Conservation (phyloP, 2,113 vertebrate species). For the Porphyrio hochstetteri region DNA sequence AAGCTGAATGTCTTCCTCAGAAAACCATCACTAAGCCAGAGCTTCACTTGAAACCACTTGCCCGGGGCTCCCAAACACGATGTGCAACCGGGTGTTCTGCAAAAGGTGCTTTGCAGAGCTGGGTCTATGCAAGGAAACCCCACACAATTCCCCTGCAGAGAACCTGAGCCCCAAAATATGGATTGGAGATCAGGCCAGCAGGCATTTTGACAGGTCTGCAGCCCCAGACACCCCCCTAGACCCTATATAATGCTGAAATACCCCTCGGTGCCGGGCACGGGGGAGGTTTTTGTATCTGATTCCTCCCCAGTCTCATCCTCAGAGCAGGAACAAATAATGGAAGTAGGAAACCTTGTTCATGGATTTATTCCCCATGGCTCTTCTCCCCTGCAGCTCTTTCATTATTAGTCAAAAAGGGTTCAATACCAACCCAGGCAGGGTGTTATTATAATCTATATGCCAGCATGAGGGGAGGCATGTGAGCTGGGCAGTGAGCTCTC, state of each 20-base stretch:
- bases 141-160: background rate
- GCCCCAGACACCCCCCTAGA: too few relatives aligned
- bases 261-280: rapidly evolving
- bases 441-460: conserved; percentile 57
- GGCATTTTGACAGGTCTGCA: background rate
- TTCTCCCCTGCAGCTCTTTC: conserved; percentile 19
- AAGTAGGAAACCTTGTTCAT: background rate
- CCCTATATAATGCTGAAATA: background rate
- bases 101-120: background rate
- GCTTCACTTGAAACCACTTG: rapidly evolving
- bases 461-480: conserved; percentile 52
- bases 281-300: background rate
- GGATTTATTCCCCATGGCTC: background rate
- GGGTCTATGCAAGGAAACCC: rapidly evolving
- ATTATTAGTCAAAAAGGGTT: background rate
- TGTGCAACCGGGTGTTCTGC: rapidly evolving
- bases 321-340: background rate
- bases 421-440: background rate
- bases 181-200: background rate
- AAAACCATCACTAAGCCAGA: rapidly evolving
- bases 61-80: rapidly evolving
- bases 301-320: background rate
- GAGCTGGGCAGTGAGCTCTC: background rate
- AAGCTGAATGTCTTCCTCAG: background rate
- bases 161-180: background rate